Percentiles rank a stretch among this genome's conserved stretches.
phyloP scores from a whole-genome alignment of 1,140 invertebrate genomes.

The Sesamia nonagrioides region DNA sequence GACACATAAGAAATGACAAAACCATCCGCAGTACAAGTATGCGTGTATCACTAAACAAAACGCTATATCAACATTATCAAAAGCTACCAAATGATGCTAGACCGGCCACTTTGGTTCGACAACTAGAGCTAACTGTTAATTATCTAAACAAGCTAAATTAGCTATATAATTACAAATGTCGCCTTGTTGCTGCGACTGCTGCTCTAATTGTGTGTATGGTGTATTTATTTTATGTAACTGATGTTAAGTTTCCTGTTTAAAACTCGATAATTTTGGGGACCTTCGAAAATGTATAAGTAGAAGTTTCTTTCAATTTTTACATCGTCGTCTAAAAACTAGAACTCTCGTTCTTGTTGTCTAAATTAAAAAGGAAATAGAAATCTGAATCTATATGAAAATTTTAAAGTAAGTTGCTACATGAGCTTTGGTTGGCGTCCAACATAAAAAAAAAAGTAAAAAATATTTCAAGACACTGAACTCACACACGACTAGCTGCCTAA shows the following conservation, averaged over 20 bases:
- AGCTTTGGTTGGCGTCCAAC: background rate
- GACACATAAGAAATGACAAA: background rate
- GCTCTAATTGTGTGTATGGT: slow-evolving; percentile 26
- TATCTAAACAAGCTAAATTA: slow-evolving; percentile 73
- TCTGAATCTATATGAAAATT: background rate
- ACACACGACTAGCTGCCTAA: background rate
- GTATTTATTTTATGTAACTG: slow-evolving; percentile 1
- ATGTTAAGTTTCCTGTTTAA: slow-evolving; percentile 4
- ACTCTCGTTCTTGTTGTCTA: background rate
- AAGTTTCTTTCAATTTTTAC: background rate
- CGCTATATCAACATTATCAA: slow-evolving; percentile 20
- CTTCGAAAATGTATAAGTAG: background rate
- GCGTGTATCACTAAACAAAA: slow-evolving; percentile 11
- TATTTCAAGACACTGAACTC: background rate
- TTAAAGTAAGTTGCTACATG: background rate
- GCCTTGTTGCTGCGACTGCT: slow-evolving; percentile 23
- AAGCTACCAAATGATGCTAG: slow-evolving; percentile 16
- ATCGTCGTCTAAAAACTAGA: background rate
- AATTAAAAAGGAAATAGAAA: background rate
- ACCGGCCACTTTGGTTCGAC: slow-evolving; percentile 36
- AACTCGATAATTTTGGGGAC: background rate
- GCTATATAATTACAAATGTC: slow-evolving; percentile 56
- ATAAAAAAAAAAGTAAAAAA: slow-evolving; percentile 3
- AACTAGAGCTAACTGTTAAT: slow-evolving; percentile 56
- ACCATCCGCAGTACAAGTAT: background rate